phyloP scores from a whole-genome alignment of 35 echinoderm and acorn worm species.

The Heliocidaris erythrogramma region DNA sequence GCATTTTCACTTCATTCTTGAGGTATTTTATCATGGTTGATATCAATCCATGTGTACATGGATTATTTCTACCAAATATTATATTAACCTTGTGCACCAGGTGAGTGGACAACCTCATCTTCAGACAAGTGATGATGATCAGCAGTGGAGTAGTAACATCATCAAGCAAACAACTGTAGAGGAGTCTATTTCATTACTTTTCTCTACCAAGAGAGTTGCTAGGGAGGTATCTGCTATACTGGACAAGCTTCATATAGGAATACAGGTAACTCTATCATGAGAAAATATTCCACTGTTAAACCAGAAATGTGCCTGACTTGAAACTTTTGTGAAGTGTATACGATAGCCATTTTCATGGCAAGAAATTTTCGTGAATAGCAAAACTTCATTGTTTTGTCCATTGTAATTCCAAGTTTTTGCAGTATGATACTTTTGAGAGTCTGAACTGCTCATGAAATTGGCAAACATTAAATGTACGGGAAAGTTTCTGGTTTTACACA shows the following conservation, averaged over 20 bases:
- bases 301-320: not conserved
- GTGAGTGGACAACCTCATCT: constrained; percentile 89
- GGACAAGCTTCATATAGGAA: constrained; percentile 57
- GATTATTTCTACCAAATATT: not conserved
- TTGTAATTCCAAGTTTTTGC: too few relatives aligned
- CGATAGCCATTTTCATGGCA: too few relatives aligned
- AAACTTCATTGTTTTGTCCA: too few relatives aligned
- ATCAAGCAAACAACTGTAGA: constrained; percentile 75
- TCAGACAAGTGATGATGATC: constrained; percentile 50
- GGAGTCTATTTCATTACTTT: constrained; percentile 73
- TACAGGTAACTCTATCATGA: constrained; percentile 47
- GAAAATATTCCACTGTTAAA: too few relatives aligned
- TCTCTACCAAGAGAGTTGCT: constrained; percentile 59
- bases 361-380: too few relatives aligned
- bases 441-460: too few relatives aligned
- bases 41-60: too few relatives aligned
- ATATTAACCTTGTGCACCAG: constrained; percentile 47
- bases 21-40: too few relatives aligned
- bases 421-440: too few relatives aligned
- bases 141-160: constrained; percentile 54
- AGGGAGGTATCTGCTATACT: constrained; percentile 63
- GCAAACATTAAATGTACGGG: too few relatives aligned
- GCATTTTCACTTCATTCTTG: too few relatives aligned
- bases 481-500: too few relatives aligned
- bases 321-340: not conserved